Evolutionary conservation across 2,113 vertebrate species (phyloP), one percentile per base, ranked within the genome.

Genomic region (Gymnarchus niloticus): DNA sequence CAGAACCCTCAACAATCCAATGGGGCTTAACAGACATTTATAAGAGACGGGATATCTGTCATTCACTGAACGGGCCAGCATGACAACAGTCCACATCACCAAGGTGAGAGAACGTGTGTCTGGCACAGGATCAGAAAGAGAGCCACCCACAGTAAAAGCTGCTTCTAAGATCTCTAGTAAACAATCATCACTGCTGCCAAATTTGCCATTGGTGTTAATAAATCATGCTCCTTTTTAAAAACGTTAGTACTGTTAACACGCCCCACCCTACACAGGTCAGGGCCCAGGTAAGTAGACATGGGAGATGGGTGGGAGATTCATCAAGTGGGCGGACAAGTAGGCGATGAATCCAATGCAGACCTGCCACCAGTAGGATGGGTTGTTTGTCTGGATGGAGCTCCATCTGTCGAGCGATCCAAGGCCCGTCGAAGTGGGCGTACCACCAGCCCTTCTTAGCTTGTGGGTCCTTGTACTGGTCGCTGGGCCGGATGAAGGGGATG

Each of bases 331-430:
- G 28, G 52, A 7, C 54, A 56, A 44, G 9, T 25, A n/a, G 49
- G 51, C 44, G 46, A 10, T 2, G 46, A 7, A 0, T 12, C 4
- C 33, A 25, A 19, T 3, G 95, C 95, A 87, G 81, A 99, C 98
- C 98, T 0, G 98, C 98, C 89, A 99, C 97, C 73, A 99, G 96
- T 28, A 99, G 91, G 88, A 99, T 97, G 88, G 98, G 98, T 1
- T 96, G 95, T 88, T 99, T 99, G 76, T 99, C 98, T 0, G 98
- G 98, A 83, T 99, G 98, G 25, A 99, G 96, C 87, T 99, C 98
- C 98, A 99, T 99, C 56, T 99, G 98, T 28, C 98, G 91, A 87
- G 98, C 98, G 86, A 99, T 99, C 98, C 98, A 99, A 0, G 96
- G 94, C 54, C 98, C 98, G 85, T 99, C 98, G 1, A 99, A 99